phyloP scores from a whole-genome alignment of 2,797 vertebrate species.

The Bovichtus variegatus region DNA sequence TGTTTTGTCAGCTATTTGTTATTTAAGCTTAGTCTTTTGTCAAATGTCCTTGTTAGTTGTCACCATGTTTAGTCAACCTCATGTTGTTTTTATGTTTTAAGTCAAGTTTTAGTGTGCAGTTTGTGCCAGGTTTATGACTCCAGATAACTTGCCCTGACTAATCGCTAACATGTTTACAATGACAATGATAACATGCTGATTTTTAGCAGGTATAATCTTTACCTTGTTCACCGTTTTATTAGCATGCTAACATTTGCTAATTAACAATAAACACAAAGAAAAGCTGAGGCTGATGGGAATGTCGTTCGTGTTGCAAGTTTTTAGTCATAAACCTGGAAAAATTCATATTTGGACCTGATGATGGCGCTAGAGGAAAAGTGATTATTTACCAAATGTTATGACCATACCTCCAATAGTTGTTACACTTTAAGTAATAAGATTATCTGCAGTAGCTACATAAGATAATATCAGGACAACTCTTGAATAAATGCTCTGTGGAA shows the following conservation, averaged over 20 bases:
- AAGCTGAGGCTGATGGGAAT: background rate
- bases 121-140: constrained; percentile 4
- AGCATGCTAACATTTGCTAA: background rate
- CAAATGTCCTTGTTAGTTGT: too few relatives aligned
- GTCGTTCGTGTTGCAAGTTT: background rate
- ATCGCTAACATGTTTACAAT: background rate
- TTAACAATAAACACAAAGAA: background rate
- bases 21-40: too few relatives aligned
- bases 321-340: background rate
- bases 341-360: background rate
- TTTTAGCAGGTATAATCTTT: background rate
- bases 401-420: background rate
- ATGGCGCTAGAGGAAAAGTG: background rate
- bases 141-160: background rate
- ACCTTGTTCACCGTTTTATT: background rate
- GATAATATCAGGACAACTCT: background rate
- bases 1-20: background rate
- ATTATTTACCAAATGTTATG: background rate
- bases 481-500: background rate
- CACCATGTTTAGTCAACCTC: too few relatives aligned
- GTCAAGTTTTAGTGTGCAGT: background rate
- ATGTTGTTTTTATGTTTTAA: too few relatives aligned
- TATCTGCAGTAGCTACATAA: background rate
- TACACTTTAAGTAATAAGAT: background rate
- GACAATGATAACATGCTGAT: background rate